Conservation (phyloP, 2,797 vertebrate genomes). For the Leptatherina wallacei region DNA sequence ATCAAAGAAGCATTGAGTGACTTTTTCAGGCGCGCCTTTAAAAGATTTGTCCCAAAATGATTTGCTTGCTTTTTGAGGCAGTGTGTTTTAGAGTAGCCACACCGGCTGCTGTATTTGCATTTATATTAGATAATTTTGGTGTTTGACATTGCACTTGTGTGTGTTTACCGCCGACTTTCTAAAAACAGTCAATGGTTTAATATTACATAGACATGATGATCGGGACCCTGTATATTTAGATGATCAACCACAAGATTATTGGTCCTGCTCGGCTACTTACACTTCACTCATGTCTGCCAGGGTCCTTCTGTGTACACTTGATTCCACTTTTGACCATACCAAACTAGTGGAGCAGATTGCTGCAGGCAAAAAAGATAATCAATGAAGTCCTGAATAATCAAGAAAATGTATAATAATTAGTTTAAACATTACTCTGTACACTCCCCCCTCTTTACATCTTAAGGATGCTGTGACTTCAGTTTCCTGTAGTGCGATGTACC, state of each 20-base stretch:
- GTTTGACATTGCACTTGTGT: background rate
- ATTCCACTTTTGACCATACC: conserved; percentile 1
- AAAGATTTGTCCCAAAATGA: conserved; percentile 29
- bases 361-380: background rate
- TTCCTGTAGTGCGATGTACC: conserved; percentile 18
- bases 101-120: conserved; percentile 4
- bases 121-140: conserved; percentile 3
- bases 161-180: background rate
- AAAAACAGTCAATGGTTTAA: background rate
- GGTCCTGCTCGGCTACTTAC: background rate
- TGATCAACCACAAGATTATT: background rate
- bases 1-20: conserved; percentile 34
- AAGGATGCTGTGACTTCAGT: background rate
- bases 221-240: background rate
- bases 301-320: background rate
- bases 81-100: conserved; percentile 24
- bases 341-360: background rate
- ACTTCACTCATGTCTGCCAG: background rate
- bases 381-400: conserved; percentile 2
- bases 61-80: conserved; percentile 27
- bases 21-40: conserved; percentile 35
- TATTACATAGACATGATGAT: background rate
- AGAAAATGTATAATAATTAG: conserved; percentile 12
- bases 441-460: conserved; percentile 20
- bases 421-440: background rate